Evolutionary conservation across 2,888 invertebrate species (phyloP), one percentile per base, ranked within the genome.

Genomic region (Cantharis flavilabris): DNA sequence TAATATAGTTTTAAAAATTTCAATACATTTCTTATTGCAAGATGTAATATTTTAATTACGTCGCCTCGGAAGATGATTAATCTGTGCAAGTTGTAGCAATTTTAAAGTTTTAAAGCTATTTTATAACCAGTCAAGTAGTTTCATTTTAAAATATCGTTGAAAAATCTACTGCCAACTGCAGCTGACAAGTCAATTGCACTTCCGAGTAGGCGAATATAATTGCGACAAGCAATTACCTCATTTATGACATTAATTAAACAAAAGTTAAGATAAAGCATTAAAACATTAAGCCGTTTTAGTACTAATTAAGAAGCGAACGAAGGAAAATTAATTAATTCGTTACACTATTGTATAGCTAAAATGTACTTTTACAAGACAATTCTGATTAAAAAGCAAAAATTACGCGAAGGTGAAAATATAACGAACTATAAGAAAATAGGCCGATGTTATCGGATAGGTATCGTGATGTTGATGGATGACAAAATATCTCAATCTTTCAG

Each of bases 401-500:
- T 49, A 49, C n/a, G n/a, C 10, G 23, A 23, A 67, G 65, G 65
- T 67, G 65, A 67, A 67, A 67, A 67, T 67, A 26, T 67, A 67
- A 67, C 26, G 26, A 67, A 67, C 23, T n/a, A n/a, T n/a, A 49
- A 49, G 49, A 67, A 67, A 72, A 72, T 23, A 72, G 49, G 65
- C 33, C 67, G 72, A 49, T 49, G 67, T 49, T 26, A 49, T 67
- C 73, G 49, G 69, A 69, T 62, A 73, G 69, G 69, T 69, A 73
- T 62, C 63, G 26, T 73, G 73, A 73, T 73, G 73, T 69, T 73
- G 73, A 73, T 62, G 30, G 73, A 73, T 73, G 73, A 69, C 13
- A 20, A 70, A 73, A 70, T 62, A 73, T 70, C 73, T 73, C 73
- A 73, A 73, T 69, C 73, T 73, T 63, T 73, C 73, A 73, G 30